These are phyloP conservation scores for Ceyx cyanopectus DNA, from an alignment of 2,113 vertebrate species.

Conservation along the genomic window DNA sequence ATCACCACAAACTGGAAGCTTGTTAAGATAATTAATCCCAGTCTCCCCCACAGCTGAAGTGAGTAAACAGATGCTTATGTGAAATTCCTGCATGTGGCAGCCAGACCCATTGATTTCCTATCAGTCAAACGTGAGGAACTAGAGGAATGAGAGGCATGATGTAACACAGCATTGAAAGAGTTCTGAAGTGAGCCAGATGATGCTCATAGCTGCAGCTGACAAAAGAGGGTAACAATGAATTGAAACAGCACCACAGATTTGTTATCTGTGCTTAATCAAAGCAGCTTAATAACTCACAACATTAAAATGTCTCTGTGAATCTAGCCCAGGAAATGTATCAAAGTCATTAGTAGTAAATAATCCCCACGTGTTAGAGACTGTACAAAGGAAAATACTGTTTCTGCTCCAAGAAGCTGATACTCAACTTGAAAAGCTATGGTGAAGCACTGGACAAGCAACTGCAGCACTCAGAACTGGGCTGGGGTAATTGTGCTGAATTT, in stretches of 20 bases:
- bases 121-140: constrained; percentile 13
- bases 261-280: background rate
- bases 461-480: background rate
- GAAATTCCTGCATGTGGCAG: constrained; percentile 24
- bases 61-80: background rate
- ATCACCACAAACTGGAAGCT: background rate
- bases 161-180: constrained; percentile 5
- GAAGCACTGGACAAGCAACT: background rate
- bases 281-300: constrained; percentile 5
- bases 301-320: constrained; percentile 1
- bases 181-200: constrained; percentile 10
- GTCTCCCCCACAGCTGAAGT: background rate
- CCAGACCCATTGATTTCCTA: constrained; percentile 15
- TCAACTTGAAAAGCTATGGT: background rate
- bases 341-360: background rate
- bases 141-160: background rate
- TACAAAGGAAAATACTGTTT: background rate
- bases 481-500: background rate
- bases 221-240: constrained; percentile 18
- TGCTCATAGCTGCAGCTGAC: constrained; percentile 9
- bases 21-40: background rate
- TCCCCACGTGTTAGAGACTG: background rate
- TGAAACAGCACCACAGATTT: background rate
- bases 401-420: background rate
- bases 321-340: background rate